These are phyloP conservation scores for Sarcophilus harrisii DNA, from an alignment of 2,797 vertebrate species.

Conservation along the genomic window DNA sequence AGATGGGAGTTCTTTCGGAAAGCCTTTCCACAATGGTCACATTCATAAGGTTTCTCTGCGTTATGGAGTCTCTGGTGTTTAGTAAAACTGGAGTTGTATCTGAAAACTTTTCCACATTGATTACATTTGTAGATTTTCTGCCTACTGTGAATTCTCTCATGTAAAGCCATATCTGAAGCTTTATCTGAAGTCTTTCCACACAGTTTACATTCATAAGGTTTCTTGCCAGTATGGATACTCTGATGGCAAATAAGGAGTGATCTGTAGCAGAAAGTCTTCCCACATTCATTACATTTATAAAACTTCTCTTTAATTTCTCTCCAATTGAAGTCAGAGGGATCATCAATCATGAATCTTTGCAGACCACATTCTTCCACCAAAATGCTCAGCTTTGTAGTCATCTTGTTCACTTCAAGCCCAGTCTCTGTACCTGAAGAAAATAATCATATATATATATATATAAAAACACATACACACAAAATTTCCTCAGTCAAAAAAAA, in stretches of 20 bases:
- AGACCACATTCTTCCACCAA: background rate
- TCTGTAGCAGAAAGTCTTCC: constrained; percentile 78
- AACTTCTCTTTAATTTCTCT: constrained; percentile 79
- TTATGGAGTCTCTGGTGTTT: constrained; percentile 78
- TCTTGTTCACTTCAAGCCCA: background rate
- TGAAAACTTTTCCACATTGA: constrained; percentile 81
- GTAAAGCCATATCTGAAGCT: constrained; percentile 81
- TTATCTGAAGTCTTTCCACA: constrained; percentile 82
- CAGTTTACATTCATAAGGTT: constrained; percentile 79
- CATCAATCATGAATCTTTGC: background rate
- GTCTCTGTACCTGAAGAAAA: background rate
- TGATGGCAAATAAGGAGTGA: constrained; percentile 82
- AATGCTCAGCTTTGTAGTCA: background rate
- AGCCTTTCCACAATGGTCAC: constrained; percentile 78
- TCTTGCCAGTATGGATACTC: constrained; percentile 82
- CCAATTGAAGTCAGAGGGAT: background rate
- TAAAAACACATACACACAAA: background rate
- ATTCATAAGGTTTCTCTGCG: constrained; percentile 78
- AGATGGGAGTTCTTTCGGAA: constrained; percentile 79
- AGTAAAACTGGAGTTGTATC: constrained; percentile 78
- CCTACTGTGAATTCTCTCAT: constrained; percentile 80
- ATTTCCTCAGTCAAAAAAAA: background rate
- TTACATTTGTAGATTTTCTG: constrained; percentile 79
- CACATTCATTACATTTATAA: constrained; percentile 76
- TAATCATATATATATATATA: background rate